A percentile compares a stretch with the other conserved stretches of the same genome.
These are phyloP conservation scores for Euzetes globulus DNA, from an alignment of 2,888 invertebrate species.

Conservation along the genomic window DNA sequence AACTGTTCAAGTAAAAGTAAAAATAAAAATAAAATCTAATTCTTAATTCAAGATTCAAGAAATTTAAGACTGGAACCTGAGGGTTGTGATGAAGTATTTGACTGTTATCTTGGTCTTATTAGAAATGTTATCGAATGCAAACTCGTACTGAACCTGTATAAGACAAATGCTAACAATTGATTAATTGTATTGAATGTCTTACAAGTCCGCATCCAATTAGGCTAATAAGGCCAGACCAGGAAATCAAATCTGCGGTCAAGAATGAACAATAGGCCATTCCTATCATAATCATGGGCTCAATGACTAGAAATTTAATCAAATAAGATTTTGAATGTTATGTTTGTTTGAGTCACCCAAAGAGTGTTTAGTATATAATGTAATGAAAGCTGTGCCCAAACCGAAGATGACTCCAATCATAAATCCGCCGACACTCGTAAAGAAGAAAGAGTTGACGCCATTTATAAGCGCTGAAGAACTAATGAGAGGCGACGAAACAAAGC, in stretches of 20 bases:
- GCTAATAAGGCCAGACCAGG: constrained; percentile 55
- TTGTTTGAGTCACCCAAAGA: constrained; percentile 43
- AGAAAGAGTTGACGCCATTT: constrained; percentile 45
- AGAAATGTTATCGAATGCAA: constrained; percentile 54
- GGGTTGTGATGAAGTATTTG: constrained; percentile 53
- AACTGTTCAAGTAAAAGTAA: too few species aligned
- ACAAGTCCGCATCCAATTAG: constrained; percentile 42
- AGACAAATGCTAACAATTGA: too few species aligned
- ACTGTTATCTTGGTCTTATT: constrained; percentile 52
- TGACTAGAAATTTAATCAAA: constrained; percentile 38
- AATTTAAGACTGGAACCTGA: constrained; percentile 45
- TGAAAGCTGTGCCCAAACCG: constrained; percentile 50
- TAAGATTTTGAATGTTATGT: too few species aligned
- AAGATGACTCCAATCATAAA: constrained; percentile 50
- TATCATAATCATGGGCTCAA: constrained; percentile 53
- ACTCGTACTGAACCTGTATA: constrained; percentile 52
- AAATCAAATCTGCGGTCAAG: constrained; percentile 53
- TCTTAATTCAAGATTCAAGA: constrained; percentile 17
- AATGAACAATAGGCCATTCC: constrained; percentile 54
- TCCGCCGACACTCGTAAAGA: constrained; percentile 52
- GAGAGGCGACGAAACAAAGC: not conserved
- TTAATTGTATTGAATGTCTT: too few species aligned
- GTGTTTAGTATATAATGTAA: constrained; percentile 45
- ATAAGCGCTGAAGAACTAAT: not conserved
- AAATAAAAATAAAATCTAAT: too few species aligned